Evolutionary conservation across 2,888 invertebrate genomes (phyloP), one percentile per base, ranked within the genome.

Genomic region (Meliscaeva auricollis): DNA sequence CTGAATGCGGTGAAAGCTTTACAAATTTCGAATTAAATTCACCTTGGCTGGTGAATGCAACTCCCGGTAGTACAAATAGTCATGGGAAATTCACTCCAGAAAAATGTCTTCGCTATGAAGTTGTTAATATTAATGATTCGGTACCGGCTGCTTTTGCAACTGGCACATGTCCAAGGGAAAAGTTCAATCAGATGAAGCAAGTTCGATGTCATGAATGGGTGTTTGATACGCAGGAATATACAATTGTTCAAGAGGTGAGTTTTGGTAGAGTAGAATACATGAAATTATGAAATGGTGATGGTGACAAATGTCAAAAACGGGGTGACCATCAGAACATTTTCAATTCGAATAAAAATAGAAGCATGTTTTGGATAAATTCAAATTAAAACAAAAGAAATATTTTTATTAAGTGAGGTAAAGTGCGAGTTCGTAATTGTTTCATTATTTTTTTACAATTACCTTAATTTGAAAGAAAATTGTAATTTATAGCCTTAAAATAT

Each of bases 171-270:
- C 89, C 90, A 1, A 78, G 82, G 26, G 90, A 91, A n/a, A 87
- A 90, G 35, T 94, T 94, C 87, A 89, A 90, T 8, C 87, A 77
- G 0, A 87, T 90, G 35, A 82, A 89, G 1, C 89, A 89, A 41
- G 90, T 92, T 50, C 90, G 90, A 13, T 94, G 94, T 87, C 88
- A 91, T 48, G 87, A 92, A 48, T 94, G 94, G 93, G 92, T 94
- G 0, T 94, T 93, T 88, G 93, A 93, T 68, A 75, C 89, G 4
- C 82, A 90, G 0, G 94, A 94, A 87, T 89, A 91, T 22, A 93
- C 94, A 1, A 94, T 94, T 87, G 93, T 94, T 0, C 93, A 93
- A 88, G 94, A 94, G 89, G 94, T 94, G 90, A 89, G 89, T 87
- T 48, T 30, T 26, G 26, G 26, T 26, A 3, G n/a, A n/a, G 26